phyloP scores from a whole-genome alignment of 2,888 invertebrate species.

The Drosophila atripex region DNA sequence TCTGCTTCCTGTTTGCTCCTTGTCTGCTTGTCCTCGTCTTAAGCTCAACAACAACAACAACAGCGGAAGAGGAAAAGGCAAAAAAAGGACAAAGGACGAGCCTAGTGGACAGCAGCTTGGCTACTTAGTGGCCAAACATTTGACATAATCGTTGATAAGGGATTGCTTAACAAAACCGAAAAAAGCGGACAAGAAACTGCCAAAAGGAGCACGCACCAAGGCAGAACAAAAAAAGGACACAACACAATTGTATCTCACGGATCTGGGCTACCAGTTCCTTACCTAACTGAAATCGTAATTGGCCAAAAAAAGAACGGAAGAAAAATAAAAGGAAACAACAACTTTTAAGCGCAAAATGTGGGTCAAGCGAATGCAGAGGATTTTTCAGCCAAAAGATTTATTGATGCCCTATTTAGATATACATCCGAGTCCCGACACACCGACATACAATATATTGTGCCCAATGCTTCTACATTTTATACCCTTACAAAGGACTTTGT shows the following conservation, averaged over 20 bases:
- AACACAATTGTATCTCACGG: slow-evolving; percentile 22
- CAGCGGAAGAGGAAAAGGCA: not conserved
- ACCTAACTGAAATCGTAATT: slow-evolving; percentile 38
- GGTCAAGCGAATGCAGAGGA: slow-evolving; percentile 26
- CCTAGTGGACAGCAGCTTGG: slow-evolving; percentile 42
- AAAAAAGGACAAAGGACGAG: slow-evolving; percentile 28
- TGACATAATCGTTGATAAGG: slow-evolving; percentile 76
- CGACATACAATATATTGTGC: slow-evolving; percentile 1
- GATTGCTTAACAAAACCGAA: slow-evolving; percentile 42
- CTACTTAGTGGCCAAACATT: slow-evolving; percentile 64
- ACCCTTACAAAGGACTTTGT: not conserved
- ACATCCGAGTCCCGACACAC: slow-evolving; percentile 2
- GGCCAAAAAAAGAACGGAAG: slow-evolving; percentile 1
- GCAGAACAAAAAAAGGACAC: slow-evolving; percentile 16
- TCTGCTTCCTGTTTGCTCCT: slow-evolving; percentile 16
- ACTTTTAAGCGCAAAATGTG: slow-evolving; percentile 33
- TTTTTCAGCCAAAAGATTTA: slow-evolving; percentile 26
- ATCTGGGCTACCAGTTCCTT: slow-evolving; percentile 27
- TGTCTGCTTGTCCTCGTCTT: slow-evolving; percentile 36
- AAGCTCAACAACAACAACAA: slow-evolving; percentile 22
- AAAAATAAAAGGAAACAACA: slow-evolving; percentile 7
- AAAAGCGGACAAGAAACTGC: slow-evolving; percentile 12
- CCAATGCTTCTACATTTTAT: slow-evolving; percentile 6
- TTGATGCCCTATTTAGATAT: slow-evolving; percentile 28
- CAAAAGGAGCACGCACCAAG: slow-evolving; percentile 17